Conservation (phyloP, 2,113 vertebrate genomes). For the Hippotragus niger region DNA sequence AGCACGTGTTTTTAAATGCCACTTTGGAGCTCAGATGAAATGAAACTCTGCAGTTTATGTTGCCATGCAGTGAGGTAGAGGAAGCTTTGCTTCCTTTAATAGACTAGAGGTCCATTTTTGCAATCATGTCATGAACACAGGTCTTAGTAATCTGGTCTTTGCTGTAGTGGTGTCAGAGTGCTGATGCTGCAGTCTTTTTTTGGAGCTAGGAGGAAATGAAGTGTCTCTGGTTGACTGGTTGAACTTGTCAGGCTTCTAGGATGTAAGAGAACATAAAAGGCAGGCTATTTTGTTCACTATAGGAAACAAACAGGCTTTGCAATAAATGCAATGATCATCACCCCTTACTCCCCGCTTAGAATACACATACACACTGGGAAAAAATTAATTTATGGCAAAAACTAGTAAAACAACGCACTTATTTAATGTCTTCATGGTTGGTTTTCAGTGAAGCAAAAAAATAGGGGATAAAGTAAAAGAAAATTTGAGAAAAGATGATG, state of each 20-base stretch:
- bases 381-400: background rate
- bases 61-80: background rate
- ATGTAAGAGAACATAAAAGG: slow-evolving; percentile 20
- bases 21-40: background rate
- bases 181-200: background rate
- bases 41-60: background rate
- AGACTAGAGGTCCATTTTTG: background rate
- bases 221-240: slow-evolving; percentile 7
- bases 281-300: background rate
- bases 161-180: background rate
- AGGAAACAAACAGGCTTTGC: background rate
- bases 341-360: background rate
- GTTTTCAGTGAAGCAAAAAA: slow-evolving; percentile 33
- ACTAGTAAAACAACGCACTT: background rate
- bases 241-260: background rate
- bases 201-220: background rate
- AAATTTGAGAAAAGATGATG: background rate
- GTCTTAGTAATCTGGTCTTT: background rate
- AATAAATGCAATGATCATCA: background rate
- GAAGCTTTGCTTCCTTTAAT: background rate
- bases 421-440: background rate
- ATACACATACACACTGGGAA: background rate
- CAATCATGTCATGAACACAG: background rate
- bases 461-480: background rate
- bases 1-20: background rate